Percentiles rank a stretch among this genome's conserved stretches.
These are phyloP conservation scores for Ypsolopha sequella DNA, from an alignment of 2,888 invertebrate genomes.

Conservation along the genomic window DNA sequence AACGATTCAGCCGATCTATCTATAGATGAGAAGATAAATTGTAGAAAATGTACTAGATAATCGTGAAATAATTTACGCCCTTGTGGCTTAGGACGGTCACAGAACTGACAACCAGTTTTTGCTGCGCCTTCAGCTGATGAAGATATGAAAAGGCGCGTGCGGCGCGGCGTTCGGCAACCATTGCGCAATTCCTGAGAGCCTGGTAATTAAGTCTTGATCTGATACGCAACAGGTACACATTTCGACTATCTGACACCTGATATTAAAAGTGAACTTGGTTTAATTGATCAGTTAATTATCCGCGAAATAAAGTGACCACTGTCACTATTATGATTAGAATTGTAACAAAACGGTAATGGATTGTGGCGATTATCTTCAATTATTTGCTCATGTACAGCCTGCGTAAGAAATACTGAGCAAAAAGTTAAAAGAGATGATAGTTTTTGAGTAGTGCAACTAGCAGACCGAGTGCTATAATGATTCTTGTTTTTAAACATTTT, in stretches of 20 bases:
- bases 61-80: too few relatives aligned
- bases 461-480: too few relatives aligned
- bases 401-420: not conserved
- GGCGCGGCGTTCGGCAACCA: constrained; percentile 20
- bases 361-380: too few relatives aligned
- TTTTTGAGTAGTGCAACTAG: not conserved
- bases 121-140: constrained; percentile 28
- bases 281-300: constrained; percentile 35
- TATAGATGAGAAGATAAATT: too few relatives aligned
- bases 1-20: too few relatives aligned
- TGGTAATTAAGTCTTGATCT: constrained; percentile 29
- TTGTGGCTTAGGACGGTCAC: too few relatives aligned
- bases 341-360: not conserved
- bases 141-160: constrained; percentile 36
- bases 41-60: too few relatives aligned
- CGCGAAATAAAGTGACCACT: constrained; percentile 11
- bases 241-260: constrained; percentile 27
- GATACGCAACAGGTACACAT: constrained; percentile 14
- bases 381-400: not conserved
- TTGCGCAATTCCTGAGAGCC: constrained; percentile 26
- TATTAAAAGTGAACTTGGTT: constrained; percentile 26
- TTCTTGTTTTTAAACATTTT: too few relatives aligned
- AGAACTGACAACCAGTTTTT: constrained; percentile 41
- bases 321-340: not conserved
- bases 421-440: not conserved